Percentiles rank a stretch among this genome's conserved stretches.
These are phyloP conservation scores for Sminthurides bifidus DNA, from an alignment of 1,140 invertebrate genomes.

Conservation along the genomic window DNA sequence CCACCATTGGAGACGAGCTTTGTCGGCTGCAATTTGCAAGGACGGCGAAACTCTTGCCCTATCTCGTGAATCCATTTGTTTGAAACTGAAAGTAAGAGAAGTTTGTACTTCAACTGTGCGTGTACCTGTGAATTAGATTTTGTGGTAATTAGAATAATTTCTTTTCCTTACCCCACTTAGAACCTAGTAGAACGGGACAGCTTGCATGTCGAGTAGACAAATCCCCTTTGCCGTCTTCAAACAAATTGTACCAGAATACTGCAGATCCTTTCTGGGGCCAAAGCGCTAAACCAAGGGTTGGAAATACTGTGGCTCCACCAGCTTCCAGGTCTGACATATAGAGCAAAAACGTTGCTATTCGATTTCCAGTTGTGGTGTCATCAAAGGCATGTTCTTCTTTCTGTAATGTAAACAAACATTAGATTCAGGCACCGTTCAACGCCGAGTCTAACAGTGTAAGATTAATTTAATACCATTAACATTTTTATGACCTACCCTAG, in stretches of 20 bases:
- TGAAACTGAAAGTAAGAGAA: conserved; percentile 51
- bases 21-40: conserved; percentile 48
- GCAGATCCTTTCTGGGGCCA: conserved; percentile 80
- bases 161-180: conserved; percentile 74
- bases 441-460: background rate
- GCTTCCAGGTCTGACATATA: conserved; percentile 91
- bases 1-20: no score
- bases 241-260: conserved; percentile 91
- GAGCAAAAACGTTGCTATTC: conserved; percentile 67
- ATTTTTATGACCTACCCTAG: conserved; percentile 47
- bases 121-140: background rate
- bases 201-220: conserved; percentile 84
- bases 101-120: background rate
- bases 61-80: conserved; percentile 98
- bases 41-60: conserved; percentile 78
- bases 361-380: conserved; percentile 68
- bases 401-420: conserved; percentile 43
- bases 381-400: conserved; percentile 77
- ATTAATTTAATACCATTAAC: background rate
- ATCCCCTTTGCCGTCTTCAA: conserved; percentile 83
- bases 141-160: conserved; percentile 3
- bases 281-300: conserved; percentile 63
- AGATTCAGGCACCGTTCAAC: background rate
- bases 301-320: conserved; percentile 91
- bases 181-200: conserved; percentile 89